Evolutionary conservation across 2,888 invertebrate genomes (phyloP).

Genomic region (Villa cingulata): DNA sequence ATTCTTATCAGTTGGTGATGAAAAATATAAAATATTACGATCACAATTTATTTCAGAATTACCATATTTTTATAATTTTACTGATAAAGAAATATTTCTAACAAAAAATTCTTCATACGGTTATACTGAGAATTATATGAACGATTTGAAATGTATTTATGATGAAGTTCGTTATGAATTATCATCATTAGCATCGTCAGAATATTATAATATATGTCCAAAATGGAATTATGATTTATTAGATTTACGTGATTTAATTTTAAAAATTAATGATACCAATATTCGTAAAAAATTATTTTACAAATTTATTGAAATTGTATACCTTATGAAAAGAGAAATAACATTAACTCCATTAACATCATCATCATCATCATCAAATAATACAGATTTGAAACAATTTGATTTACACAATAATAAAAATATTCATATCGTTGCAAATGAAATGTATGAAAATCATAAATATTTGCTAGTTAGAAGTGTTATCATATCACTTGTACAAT

Average conservation of each 20-base stretch:
- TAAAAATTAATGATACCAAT: not conserved
- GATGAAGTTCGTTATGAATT: not conserved
- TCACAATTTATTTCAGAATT: not conserved
- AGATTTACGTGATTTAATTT: not conserved
- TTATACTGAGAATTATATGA: not conserved
- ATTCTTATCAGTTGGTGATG: not conserved
- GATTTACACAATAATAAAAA: too few species aligned
- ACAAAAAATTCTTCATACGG: not conserved
- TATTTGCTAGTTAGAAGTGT: slow-evolving; percentile 7
- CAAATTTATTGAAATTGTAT: not conserved
- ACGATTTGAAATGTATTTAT: not conserved
- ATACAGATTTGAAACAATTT: too few species aligned
- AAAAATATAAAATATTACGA: not conserved
- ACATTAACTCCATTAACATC: not conserved
- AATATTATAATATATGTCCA: too few species aligned
- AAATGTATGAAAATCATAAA: slow-evolving; percentile 6
- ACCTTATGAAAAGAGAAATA: not conserved
- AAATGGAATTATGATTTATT: not conserved
- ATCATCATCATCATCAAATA: not conserved
- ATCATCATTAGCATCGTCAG: not conserved
- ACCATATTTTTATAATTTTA: too few species aligned
- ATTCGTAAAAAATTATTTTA: not conserved
- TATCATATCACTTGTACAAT: slow-evolving; percentile 3
- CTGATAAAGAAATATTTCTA: not conserved
- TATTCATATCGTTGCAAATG: not conserved